Evolutionary conservation across 92 coral and sea anemone genomes (phyloP), one percentile per base, ranked within the genome.

Genomic region (Bergia sp.): DNA sequence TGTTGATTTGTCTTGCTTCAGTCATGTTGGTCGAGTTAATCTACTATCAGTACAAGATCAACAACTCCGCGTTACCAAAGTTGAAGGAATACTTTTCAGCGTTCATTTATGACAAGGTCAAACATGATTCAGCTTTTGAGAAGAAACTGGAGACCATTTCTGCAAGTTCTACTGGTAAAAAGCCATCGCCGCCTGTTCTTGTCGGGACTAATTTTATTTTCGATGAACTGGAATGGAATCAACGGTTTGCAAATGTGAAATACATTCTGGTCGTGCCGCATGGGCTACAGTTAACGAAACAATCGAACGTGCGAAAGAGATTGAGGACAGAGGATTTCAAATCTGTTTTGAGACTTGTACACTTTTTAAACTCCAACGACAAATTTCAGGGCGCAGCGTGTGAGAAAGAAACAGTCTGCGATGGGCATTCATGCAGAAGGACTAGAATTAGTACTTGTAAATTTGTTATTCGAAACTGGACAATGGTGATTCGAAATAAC

Each of bases 151-250:
- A 84, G 67, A 20, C 66, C 36, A 41, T 29, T 29, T 29, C 29
- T 29, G 29, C 29, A 29, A 29, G 76, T 38, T 41, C 80, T 15
- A n/a, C n/a, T 37, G 55, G 37, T 18, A 41, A 39, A 23, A 21
- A 37, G 16, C 29, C 38, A 69, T 21, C 79, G 29, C 78, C 87
- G 41, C 87, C 87, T 4, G 87, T 84, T 71, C 87, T 84, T 71
- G 87, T 84, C 38, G 87, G 87, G 43, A 84, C 87, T 43, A 74
- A 84, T 36, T 84, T 71, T 71, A 75, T 84, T 71, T 84, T 23
- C 40, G 75, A 84, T 47, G 67, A 84, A 71, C 40, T 43, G 15
- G 87, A 84, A 23, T 84, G 87, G 87, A 69, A 43, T 3, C 79
- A 71, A 38, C 87, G 87, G 4, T 84, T 84, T 72, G 75, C 44